phyloP scores from a whole-genome alignment of 2,888 invertebrate genomes.

The Muschampia staudingeri region DNA sequence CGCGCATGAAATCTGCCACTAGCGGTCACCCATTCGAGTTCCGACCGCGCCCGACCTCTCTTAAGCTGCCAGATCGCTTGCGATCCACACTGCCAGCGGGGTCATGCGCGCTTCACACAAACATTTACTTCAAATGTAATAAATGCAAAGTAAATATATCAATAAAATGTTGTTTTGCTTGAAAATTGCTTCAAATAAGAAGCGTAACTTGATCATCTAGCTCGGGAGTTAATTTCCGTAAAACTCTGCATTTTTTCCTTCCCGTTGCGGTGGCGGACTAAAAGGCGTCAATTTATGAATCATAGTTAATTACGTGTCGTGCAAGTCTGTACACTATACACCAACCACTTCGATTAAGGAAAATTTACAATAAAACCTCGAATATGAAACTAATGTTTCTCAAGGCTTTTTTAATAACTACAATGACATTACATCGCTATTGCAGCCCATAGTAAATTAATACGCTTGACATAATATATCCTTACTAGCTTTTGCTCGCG shows the following conservation, averaged over 20 bases:
- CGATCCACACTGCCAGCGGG: no score
- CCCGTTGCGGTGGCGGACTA: background rate
- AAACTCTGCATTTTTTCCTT: background rate
- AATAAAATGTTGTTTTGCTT: no score
- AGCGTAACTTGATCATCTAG: background rate
- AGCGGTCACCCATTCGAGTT: no score
- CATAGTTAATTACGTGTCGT: conserved; percentile 27
- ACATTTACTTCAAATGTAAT: no score
- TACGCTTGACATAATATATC: no score
- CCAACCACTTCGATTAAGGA: conserved; percentile 21
- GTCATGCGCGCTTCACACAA: no score
- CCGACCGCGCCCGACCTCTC: no score
- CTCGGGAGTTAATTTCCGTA: background rate
- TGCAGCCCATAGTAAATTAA: no score
- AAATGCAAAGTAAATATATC: no score
- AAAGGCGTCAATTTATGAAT: conserved; percentile 20
- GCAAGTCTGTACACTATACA: conserved; percentile 6
- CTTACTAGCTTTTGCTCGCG: no score
- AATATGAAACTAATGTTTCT: background rate
- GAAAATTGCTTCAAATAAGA: background rate
- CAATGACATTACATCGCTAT: background rate
- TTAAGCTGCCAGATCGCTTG: no score
- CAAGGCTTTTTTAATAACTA: conserved; percentile 3
- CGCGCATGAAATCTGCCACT: no score
- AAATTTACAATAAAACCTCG: background rate